Percentiles rank a stretch among this genome's conserved stretches.
Evolutionary conservation across 2,113 vertebrate species (phyloP).

Genomic region (Oophaga pumilio): DNA sequence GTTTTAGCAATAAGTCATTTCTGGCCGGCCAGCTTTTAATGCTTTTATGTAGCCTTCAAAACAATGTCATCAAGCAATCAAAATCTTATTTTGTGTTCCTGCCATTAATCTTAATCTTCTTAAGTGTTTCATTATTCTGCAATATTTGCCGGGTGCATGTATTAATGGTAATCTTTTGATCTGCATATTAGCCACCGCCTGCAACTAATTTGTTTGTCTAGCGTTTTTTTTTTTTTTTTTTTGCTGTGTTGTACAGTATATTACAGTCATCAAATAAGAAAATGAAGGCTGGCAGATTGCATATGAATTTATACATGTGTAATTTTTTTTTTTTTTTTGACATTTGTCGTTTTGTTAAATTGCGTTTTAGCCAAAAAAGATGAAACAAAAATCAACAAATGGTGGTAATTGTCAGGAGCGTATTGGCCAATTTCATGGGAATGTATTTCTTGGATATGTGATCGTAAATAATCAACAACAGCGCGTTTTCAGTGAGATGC

Average conservation of each 20-base stretch:
- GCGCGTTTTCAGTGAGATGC: background rate
- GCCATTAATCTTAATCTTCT: constrained; percentile 73
- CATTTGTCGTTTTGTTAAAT: constrained; percentile 62
- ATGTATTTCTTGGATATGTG: constrained; percentile 20
- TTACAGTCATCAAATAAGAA: constrained; percentile 65
- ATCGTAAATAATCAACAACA: constrained; percentile 9
- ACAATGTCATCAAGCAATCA: constrained; percentile 69
- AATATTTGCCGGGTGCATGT: constrained; percentile 74
- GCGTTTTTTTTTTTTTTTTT: constrained; percentile 59
- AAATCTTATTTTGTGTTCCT: constrained; percentile 70
- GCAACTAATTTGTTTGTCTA: constrained; percentile 82
- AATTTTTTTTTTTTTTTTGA: constrained; percentile 55
- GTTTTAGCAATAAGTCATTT: constrained; percentile 29
- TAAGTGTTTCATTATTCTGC: constrained; percentile 75
- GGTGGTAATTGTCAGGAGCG: background rate
- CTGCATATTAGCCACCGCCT: constrained; percentile 78
- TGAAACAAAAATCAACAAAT: constrained; percentile 11
- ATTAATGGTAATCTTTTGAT: constrained; percentile 81
- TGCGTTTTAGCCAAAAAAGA: background rate
- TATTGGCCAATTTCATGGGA: background rate
- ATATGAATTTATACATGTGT: constrained; percentile 68
- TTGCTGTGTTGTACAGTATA: constrained; percentile 77
- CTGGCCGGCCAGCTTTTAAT: constrained; percentile 58
- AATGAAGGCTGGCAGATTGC: constrained; percentile 73
- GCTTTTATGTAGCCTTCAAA: constrained; percentile 67